Base-by-base conservation (phyloP, 2,888 invertebrate species). In the Graphium colonna region DNA sequence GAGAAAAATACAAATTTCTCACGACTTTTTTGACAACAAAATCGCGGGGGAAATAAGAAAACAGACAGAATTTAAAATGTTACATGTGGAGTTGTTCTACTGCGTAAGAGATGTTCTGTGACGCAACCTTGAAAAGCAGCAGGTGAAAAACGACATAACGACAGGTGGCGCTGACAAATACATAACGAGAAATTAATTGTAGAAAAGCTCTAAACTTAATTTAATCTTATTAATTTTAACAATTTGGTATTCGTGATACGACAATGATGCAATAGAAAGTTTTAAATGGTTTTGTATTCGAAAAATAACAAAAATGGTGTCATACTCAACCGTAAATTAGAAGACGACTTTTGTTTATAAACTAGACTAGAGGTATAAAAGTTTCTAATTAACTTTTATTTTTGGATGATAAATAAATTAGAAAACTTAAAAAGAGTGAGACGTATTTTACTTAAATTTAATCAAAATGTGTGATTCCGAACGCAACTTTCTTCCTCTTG, bases 121-220 rank as follows among this genome's bases (percentile, higher is more conserved):
- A 18, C 17, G 16, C 26, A 26, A 51, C 31, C 45, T 46, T 52
- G 31, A 46, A 31, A 18, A 17, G 45, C n/a, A 33, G 16, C 52
- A 52, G 52, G 52, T 52, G 52, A 44, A 45, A 40, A 40, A 33
- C 31, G 38, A 44, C 12, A 50, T 16, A 16, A n/a, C 18, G 46
- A 40, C 52, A 46, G 52, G 52, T 52, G 52, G 40, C 12, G 39
- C 15, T 15, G 13, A 4, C 28, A 31, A 17, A 9, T 28, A 15
- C 5, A 17, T 28, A 40, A 17, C 13, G n/a, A 31, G 5, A 42
- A 13, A 26, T 17, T 12, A 39, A 21, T 7, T 12, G 15, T 26
- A 18, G 13, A 8, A 17, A 31, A 12, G 9, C 28, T 18, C 42
- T 40, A n/a, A 17, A 17, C 18, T 41, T 15, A 28, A 43, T 28